phyloP scores from a whole-genome alignment of 2,113 vertebrate species.

The Craseonycteris thonglongyai region DNA sequence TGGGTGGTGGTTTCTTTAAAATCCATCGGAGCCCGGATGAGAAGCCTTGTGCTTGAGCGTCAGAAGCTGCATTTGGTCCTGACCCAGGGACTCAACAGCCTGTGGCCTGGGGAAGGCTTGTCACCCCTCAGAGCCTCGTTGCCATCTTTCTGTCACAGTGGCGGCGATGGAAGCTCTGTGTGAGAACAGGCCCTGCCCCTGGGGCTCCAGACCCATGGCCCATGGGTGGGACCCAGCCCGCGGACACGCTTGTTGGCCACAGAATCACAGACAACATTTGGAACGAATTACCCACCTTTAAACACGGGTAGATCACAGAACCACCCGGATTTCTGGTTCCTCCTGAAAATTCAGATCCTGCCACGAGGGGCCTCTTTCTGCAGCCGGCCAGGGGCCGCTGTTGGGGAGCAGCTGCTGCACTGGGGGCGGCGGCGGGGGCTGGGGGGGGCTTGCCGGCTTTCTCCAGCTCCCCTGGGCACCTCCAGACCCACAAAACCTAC shows the following conservation, averaged over 20 bases:
- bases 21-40: background rate
- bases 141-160: background rate
- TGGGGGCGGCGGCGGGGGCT: accelerated
- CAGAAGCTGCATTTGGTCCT: background rate
- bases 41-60: background rate
- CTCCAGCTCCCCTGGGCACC: background rate
- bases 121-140: background rate
- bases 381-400: background rate
- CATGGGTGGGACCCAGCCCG: background rate
- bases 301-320: background rate
- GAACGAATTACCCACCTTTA: background rate
- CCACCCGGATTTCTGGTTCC: background rate
- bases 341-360: background rate
- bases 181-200: background rate
- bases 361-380: background rate
- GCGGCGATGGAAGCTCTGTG: background rate
- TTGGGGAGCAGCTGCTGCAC: background rate
- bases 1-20: background rate
- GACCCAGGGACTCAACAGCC: background rate
- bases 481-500: background rate
- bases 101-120: background rate
- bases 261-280: background rate
- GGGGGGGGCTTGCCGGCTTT: background rate
- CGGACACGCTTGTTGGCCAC: background rate
- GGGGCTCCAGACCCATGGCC: background rate